Evolutionary conservation across 2,888 invertebrate genomes (phyloP), one percentile per base, ranked within the genome.

Genomic region (Pristionchus arcanus): DNA sequence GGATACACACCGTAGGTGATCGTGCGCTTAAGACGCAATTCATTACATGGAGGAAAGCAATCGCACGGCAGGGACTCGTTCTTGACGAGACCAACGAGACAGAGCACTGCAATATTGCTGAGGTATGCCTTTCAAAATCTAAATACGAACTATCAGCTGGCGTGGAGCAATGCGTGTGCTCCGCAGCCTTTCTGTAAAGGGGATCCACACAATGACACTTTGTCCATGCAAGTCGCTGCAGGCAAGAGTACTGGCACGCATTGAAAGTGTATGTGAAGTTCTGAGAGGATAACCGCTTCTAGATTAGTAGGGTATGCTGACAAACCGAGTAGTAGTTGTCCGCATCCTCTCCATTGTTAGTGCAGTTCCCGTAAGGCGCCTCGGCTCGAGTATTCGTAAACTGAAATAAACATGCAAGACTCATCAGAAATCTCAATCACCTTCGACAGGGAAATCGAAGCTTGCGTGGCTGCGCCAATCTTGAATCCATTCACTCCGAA

Each of bases 281-380:
- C 68, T 71, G 68, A 15, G 19, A 19, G 16, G 9, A 68, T 71
- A 19, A 13, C 2, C 31, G 9, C 7, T 11, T 49, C 42, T 11
- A 3, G 42, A 49, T 49, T 49, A 7, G 9, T 9, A 15, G 4
- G 31, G 15, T 19, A 9, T 13, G 19, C 1, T 31, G 42, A 42
- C 42, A 5, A 1, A 77, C 77, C 77, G 25, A 11, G n/a, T 77
- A 77, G n/a, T 77, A 77, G 42, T 42, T 77, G 37, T 77, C 25
- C 42, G 1, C 0, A 13, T 42, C 42, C 11, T 42, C 77, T 2
- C 42, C 77, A 15, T 42, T 21, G n/a, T 83, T 16, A 15, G 83
- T 31, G 55, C 83, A 83, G 7, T 83, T 83, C 31, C 83, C 31
- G 83, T 83, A 83, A 19, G 83, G 83, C 28, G 37, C 42, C 25